Percentiles rank a stretch among this genome's conserved stretches.
These are phyloP conservation scores for Eupleurogrammus muticus DNA, from an alignment of 2,797 vertebrate genomes.

Conservation along the genomic window DNA sequence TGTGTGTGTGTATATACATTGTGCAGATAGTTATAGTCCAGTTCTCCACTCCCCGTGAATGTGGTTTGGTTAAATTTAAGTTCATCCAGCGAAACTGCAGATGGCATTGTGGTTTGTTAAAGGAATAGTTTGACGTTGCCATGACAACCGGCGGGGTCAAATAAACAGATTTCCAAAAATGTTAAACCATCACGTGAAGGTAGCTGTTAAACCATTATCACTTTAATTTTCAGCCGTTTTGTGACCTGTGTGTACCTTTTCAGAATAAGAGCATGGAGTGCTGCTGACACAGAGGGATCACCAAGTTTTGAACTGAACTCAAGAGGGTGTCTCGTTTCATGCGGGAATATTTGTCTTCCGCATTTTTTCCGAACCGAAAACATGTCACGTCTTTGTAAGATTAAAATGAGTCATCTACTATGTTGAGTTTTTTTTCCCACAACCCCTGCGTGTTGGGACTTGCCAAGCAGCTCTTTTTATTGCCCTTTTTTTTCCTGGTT, in stretches of 20 bases:
- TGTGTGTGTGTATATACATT: not conserved
- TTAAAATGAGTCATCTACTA: not conserved
- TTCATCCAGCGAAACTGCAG: slow-evolving; percentile 5
- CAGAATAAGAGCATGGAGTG: not conserved
- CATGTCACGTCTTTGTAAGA: too few relatives aligned
- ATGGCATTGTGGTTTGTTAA: not conserved
- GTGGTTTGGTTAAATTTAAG: slow-evolving; percentile 10
- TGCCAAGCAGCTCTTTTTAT: not conserved
- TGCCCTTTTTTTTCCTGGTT: not conserved
- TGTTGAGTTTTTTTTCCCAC: not conserved
- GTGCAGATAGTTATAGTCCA: not conserved
- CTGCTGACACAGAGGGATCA: too few relatives aligned
- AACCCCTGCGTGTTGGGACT: not conserved
- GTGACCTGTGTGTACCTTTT: not conserved
- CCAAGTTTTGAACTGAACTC: too few relatives aligned
- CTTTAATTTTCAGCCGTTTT: not conserved
- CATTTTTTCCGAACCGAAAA: not conserved
- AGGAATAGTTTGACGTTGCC: not conserved
- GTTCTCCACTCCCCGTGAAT: not conserved
- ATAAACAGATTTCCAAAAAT: not conserved
- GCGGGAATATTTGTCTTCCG: not conserved
- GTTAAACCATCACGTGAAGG: not conserved
- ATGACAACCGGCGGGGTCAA: not conserved
- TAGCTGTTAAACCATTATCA: not conserved
- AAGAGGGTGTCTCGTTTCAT: not conserved